Evolutionary conservation across 1,140 invertebrate genomes (phyloP), one percentile per base, ranked within the genome.

Genomic region (Mamestra configurata): DNA sequence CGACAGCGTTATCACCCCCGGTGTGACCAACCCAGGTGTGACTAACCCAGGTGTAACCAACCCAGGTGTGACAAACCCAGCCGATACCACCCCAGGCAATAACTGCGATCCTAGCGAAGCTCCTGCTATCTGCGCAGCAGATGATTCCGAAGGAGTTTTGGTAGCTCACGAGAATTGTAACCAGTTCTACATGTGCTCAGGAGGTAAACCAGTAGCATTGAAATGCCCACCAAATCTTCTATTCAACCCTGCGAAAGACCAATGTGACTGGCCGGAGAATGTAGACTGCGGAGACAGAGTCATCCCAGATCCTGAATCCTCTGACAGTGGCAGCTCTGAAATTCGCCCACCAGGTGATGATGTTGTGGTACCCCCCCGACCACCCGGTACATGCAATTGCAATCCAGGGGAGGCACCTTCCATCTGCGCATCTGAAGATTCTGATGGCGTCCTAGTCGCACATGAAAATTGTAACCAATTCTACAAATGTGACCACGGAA

Each of bases 221-320:
- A 51, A 11, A 13, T 86, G 85, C 22, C 59, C 37, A 2, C 1
- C 8, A 6, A 49, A 49, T 22, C 59, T 84, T 0, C 7, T 83
- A 15, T 86, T 73, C 55, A 78, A 84, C 68, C 94, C 96, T 71
- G 76, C 91, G 40, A 83, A 84, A 13, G 90, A 96, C 91, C 88
- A 95, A 71, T 96, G 97, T 89, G 95, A 97, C 83, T n/a, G n/a
- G n/a, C n/a, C n/a, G n/a, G n/a, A n/a, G n/a, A n/a, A n/a, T n/a
- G n/a, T n/a, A n/a, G n/a, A 82, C 15, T 82, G 83, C 51, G 72
- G 61, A 18, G 82, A 77, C 43, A 77, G 79, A 61, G 40, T 68
- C 6, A 59, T 75, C 18, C 24, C 59, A 11, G 13, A 27, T 4
- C 22, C 57, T 31, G 22, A 37, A 20, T 15, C 18, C 27, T 7